phyloP scores from a whole-genome alignment of 2,888 invertebrate genomes.

The Pandemis cinnamomeana region DNA sequence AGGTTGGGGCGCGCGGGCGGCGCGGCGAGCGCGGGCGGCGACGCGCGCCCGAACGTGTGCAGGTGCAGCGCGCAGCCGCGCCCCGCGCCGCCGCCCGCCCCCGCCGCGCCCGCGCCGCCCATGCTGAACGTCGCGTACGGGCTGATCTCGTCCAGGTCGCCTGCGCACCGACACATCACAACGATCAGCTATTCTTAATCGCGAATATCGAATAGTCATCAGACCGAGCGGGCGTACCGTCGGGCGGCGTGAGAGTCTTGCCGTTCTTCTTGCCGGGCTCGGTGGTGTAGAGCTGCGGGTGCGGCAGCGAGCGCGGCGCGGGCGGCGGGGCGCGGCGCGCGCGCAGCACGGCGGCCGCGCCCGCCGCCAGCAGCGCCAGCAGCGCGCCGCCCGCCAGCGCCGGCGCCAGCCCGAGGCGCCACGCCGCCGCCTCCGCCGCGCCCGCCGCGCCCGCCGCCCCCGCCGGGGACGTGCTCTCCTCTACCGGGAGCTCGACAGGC shows the following conservation, averaged over 20 bases:
- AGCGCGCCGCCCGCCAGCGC: constrained; percentile 56
- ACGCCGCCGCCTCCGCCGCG: constrained; percentile 47
- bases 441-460: constrained; percentile 44
- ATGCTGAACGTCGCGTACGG: constrained; percentile 91
- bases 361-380: constrained; percentile 53
- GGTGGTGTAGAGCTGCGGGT: constrained; percentile 60
- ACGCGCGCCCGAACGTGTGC: constrained; percentile 63
- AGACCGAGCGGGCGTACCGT: constrained; percentile 49
- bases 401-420: constrained; percentile 50
- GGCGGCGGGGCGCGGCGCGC: constrained; percentile 41
- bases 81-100: constrained; percentile 77
- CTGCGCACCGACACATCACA: constrained; percentile 39
- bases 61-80: constrained; percentile 66
- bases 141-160: constrained; percentile 89
- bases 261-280: constrained; percentile 63
- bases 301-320: constrained; percentile 47
- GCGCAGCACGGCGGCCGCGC: constrained; percentile 45
- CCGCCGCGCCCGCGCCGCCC: constrained; percentile 68
- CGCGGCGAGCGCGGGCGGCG: constrained; percentile 59
- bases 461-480: constrained; percentile 43
- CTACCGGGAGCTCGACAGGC: constrained; percentile 56
- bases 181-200: too few relatives aligned
- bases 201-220: too few relatives aligned
- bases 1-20: constrained; percentile 67
- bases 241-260: constrained; percentile 60